Evolutionary conservation across 2,797 vertebrate genomes (phyloP).

Genomic region (Sebastiscus tertius): DNA sequence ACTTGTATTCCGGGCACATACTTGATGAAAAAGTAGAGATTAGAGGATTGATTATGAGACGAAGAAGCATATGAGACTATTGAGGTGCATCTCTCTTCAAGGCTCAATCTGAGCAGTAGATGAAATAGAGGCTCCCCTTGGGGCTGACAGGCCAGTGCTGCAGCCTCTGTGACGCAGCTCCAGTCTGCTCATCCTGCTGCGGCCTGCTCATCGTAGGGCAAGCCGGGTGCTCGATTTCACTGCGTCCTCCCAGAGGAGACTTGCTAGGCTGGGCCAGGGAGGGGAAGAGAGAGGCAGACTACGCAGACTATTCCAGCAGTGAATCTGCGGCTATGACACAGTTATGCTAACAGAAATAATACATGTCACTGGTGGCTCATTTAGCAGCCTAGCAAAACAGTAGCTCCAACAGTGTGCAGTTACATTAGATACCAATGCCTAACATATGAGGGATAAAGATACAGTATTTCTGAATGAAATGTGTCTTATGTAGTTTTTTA

Average conservation of each 20-base stretch:
- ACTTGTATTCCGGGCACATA: background rate
- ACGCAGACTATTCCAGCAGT: background rate
- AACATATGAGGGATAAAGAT: background rate
- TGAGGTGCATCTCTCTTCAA: background rate
- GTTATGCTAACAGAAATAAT: background rate
- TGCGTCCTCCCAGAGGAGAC: conserved; percentile 25
- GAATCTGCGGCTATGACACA: conserved; percentile 8
- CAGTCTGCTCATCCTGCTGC: conserved; percentile 51
- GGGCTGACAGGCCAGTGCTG: conserved; percentile 48
- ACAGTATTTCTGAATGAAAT: background rate
- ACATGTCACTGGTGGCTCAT: conserved; percentile 2
- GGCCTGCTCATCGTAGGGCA: conserved; percentile 56
- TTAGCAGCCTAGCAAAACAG: conserved; percentile 15
- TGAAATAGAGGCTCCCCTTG: conserved; percentile 60
- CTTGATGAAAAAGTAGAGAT: background rate
- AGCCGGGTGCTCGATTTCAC: conserved; percentile 42
- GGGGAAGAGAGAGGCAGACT: conserved; percentile 4
- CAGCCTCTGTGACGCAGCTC: conserved; percentile 79
- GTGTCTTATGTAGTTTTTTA: background rate
- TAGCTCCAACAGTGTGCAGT: background rate
- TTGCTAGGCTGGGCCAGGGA: background rate
- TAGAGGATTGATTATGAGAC: background rate
- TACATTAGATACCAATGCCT: background rate
- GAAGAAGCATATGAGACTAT: background rate
- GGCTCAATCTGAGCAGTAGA: conserved; percentile 24